phyloP scores from a whole-genome alignment of 2,113 vertebrate genomes.

The Amphilophus citrinellus region DNA sequence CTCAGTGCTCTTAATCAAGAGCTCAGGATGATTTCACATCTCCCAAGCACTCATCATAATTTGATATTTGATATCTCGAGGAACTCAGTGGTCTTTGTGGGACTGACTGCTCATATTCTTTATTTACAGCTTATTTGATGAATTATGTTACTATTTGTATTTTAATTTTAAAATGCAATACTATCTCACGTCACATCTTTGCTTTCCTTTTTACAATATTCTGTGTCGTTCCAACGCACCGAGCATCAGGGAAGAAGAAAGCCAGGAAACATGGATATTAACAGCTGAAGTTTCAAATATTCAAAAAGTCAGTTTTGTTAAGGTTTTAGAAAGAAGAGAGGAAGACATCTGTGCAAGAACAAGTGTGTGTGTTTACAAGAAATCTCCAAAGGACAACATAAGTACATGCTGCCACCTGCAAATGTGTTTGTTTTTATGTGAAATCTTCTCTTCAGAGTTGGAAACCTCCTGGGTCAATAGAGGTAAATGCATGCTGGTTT shows the following conservation, averaged over 20 bases:
- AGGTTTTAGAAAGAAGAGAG: neutral
- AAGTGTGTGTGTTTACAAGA: conserved; percentile 20
- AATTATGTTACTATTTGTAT: conserved; percentile 11
- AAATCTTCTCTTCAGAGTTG: neutral
- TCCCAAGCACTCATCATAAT: conserved; percentile 53
- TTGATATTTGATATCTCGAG: conserved; percentile 55
- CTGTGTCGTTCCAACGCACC: neutral
- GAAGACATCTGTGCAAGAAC: neutral
- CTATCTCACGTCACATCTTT: neutral
- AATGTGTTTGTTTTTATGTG: conserved; percentile 14
- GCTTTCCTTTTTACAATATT: neutral
- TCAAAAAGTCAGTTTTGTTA: neutral
- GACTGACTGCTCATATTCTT: conserved; percentile 37
- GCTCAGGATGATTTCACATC: conserved; percentile 43
- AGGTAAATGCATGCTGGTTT: neutral
- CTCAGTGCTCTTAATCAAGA: conserved; percentile 67
- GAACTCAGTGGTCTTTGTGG: conserved; percentile 29
- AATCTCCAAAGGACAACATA: conserved; percentile 18
- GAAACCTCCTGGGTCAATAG: neutral
- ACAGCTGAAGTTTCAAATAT: neutral
- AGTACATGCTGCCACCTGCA: conserved; percentile 19
- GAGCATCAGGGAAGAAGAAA: neutral
- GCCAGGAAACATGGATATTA: neutral
- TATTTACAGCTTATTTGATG: conserved; percentile 14
- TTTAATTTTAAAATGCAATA: neutral